Evolutionary conservation across 1,140 invertebrate genomes (phyloP).

Genomic region (Drosophila pruinosa): DNA sequence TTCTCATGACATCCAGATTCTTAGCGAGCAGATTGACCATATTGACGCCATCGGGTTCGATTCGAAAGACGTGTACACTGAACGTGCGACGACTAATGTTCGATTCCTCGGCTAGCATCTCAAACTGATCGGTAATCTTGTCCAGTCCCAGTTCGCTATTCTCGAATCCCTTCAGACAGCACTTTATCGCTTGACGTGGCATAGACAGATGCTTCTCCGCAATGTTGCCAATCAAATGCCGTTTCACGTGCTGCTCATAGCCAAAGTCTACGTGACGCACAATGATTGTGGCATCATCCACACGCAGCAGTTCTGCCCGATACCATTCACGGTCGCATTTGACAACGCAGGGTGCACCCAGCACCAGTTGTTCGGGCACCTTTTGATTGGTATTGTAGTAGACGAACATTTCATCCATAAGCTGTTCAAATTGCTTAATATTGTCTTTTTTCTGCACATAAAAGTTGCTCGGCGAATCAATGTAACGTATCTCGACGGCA

Average conservation of each 20-base stretch:
- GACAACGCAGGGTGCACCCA: slow-evolving; percentile 88
- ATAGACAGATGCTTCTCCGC: slow-evolving; percentile 86
- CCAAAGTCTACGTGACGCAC: slow-evolving; percentile 89
- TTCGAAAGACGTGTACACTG: slow-evolving; percentile 85
- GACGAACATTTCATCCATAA: slow-evolving; percentile 81
- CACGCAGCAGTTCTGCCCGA: slow-evolving; percentile 85
- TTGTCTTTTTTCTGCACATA: slow-evolving; percentile 88
- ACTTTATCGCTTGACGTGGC: slow-evolving; percentile 90
- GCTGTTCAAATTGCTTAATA: slow-evolving; percentile 83
- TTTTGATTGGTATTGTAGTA: slow-evolving; percentile 81
- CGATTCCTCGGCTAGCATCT: slow-evolving; percentile 81
- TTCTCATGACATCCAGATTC: slow-evolving; percentile 79
- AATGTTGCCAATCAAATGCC: slow-evolving; percentile 85
- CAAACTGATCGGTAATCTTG: slow-evolving; percentile 77
- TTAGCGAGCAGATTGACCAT: slow-evolving; percentile 80
- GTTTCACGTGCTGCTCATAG: slow-evolving; percentile 87
- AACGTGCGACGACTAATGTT: slow-evolving; percentile 79
- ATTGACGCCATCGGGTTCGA: slow-evolving; percentile 82
- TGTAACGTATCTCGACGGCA: slow-evolving; percentile 87
- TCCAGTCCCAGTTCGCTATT: slow-evolving; percentile 73
- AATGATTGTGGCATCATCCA: slow-evolving; percentile 63
- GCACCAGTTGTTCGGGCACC: slow-evolving; percentile 83
- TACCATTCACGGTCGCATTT: slow-evolving; percentile 91
- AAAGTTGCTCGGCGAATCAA: slow-evolving; percentile 88
- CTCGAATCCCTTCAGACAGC: slow-evolving; percentile 83